phyloP scores from a whole-genome alignment of 2,113 vertebrate species.

The Pelusios castaneus region DNA sequence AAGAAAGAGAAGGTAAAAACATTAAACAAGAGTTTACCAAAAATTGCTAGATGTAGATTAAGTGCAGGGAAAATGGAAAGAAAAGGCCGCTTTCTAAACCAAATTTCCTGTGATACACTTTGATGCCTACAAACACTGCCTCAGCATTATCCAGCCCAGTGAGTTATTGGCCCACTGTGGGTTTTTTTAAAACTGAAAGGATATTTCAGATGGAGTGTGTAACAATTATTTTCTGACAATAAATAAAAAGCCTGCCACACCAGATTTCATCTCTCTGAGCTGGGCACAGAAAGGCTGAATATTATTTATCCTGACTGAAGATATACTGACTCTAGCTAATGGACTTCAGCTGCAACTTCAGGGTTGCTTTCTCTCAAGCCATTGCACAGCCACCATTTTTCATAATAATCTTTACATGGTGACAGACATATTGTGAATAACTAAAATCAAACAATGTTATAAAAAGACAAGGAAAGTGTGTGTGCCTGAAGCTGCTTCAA shows the following conservation, averaged over 20 bases:
- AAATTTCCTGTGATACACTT: not conserved
- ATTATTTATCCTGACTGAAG: slow-evolving; percentile 37
- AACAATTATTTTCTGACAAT: slow-evolving; percentile 37
- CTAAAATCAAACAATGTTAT: not conserved
- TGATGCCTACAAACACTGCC: not conserved
- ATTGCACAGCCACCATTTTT: slow-evolving; percentile 28
- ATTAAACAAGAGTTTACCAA: not conserved
- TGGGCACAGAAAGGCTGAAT: slow-evolving; percentile 11
- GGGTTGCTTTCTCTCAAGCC: not conserved
- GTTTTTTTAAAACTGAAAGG: not conserved
- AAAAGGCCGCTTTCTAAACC: not conserved
- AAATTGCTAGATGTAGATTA: not conserved
- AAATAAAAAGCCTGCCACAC: slow-evolving; percentile 28
- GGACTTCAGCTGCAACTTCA: not conserved
- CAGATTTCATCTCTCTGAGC: slow-evolving; percentile 31
- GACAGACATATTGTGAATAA: slow-evolving; percentile 3
- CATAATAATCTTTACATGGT: slow-evolving; percentile 1
- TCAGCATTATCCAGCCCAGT: not conserved
- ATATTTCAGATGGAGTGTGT: not conserved
- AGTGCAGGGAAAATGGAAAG: not conserved
- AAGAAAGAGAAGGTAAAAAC: not conserved
- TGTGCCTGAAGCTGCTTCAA: not conserved
- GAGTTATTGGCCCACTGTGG: not conserved
- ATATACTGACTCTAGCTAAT: slow-evolving; percentile 42
- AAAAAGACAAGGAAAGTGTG: not conserved